A percentile compares a stretch with the other conserved stretches of the same genome.
phyloP scores from a whole-genome alignment of 2,888 invertebrate genomes.

The Parapristionchus giblindavisi region DNA sequence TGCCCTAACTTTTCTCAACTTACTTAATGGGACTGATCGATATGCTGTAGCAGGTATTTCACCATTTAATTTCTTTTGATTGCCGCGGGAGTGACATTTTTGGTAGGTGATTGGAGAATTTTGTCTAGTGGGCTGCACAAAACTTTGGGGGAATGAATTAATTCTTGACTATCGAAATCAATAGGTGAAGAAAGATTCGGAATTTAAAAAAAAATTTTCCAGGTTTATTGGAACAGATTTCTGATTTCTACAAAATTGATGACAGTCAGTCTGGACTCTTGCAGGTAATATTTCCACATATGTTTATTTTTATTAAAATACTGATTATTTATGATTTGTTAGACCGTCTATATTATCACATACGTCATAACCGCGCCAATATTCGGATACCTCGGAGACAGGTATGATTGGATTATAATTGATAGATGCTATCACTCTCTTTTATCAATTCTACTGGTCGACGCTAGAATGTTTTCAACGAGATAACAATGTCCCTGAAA shows the following conservation, averaged over 20 bases:
- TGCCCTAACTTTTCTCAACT: conserved; percentile 25
- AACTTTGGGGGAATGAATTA: no score
- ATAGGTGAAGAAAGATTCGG: not conserved
- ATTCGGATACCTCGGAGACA: conserved; percentile 31
- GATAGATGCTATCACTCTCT: no score
- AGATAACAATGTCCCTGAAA: no score
- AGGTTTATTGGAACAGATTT: conserved; percentile 23
- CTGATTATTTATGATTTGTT: not conserved
- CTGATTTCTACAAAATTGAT: conserved; percentile 10
- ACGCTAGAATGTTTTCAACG: no score
- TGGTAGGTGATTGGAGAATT: no score
- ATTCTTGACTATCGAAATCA: no score
- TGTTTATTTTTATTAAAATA: not conserved
- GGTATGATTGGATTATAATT: not conserved
- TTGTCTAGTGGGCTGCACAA: no score
- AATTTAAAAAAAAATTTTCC: not conserved
- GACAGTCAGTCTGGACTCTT: conserved; percentile 20
- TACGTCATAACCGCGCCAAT: conserved; percentile 18
- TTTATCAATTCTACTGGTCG: no score
- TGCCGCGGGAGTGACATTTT: not conserved
- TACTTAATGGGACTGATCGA: conserved; percentile 34
- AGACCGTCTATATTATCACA: conserved; percentile 33
- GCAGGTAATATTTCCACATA: conserved; percentile 10
- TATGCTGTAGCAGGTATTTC: conserved; percentile 24
- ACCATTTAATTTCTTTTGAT: not conserved